A percentile compares a stretch with the other conserved stretches of the same genome.
phyloP scores from a whole-genome alignment of 2,797 vertebrate species.

The Poecile montanus region DNA sequence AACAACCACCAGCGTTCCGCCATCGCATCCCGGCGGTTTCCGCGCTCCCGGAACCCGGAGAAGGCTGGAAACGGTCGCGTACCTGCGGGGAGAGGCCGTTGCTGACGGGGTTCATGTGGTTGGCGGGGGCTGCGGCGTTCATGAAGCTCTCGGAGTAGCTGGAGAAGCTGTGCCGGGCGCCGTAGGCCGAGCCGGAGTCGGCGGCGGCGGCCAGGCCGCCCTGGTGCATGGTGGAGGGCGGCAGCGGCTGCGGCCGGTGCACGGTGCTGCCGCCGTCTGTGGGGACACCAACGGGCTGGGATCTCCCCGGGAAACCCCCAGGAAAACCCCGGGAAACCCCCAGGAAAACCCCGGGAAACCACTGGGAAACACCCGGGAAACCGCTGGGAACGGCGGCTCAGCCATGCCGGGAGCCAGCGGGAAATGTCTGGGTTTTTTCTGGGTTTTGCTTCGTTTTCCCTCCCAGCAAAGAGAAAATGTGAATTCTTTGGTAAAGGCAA shows the following conservation, averaged over 20 bases:
- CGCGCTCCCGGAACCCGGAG: accelerated
- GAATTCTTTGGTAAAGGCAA: not conserved
- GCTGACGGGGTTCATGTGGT: slow-evolving; percentile 93
- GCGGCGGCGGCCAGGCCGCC: slow-evolving; percentile 79
- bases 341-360: not conserved
- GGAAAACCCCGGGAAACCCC: not conserved
- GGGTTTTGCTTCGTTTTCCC: accelerated
- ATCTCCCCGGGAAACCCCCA: not conserved
- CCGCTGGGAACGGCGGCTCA: accelerated
- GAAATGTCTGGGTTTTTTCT: not conserved
- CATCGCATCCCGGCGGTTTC: accelerated
- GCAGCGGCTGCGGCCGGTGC: slow-evolving; percentile 93
- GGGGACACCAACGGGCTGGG: not conserved
- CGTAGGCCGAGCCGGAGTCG: slow-evolving; percentile 84
- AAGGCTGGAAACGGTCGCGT: not conserved
- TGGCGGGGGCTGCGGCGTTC: slow-evolving; percentile 86
- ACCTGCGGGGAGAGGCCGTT: slow-evolving; percentile 96
- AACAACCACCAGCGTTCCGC: not conserved
- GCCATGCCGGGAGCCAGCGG: not conserved
- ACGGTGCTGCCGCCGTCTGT: slow-evolving; percentile 87
- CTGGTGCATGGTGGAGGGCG: slow-evolving; percentile 95
- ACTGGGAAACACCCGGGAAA: no score
- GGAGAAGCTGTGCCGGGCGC: slow-evolving; percentile 91
- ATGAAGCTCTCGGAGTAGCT: slow-evolving; percentile 95
- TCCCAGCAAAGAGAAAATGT: accelerated